Percentiles rank a stretch among this genome's conserved stretches.
phyloP scores from a whole-genome alignment of 2,888 invertebrate genomes.

The Agrochola lota region DNA sequence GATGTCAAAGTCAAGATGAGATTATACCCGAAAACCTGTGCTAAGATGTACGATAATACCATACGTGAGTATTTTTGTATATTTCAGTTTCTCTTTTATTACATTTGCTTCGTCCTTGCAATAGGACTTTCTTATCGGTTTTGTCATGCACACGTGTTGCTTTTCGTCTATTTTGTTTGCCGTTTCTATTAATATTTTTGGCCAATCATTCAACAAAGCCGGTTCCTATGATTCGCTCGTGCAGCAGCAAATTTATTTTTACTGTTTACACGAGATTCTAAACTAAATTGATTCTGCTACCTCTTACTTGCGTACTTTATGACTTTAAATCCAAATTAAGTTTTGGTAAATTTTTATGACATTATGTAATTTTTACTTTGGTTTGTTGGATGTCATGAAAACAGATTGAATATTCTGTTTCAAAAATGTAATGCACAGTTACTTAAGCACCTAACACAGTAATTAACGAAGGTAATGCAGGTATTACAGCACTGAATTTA shows the following conservation, averaged over 20 bases:
- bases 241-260: slow-evolving; percentile 8
- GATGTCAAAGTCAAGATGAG: slow-evolving; percentile 11
- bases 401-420: background rate
- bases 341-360: background rate
- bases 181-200: slow-evolving; percentile 48
- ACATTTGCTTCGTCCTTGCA: slow-evolving; percentile 26
- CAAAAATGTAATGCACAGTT: background rate
- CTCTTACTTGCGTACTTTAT: background rate
- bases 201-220: slow-evolving; percentile 33
- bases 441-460: background rate
- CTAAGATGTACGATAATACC: background rate
- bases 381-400: background rate
- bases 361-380: background rate
- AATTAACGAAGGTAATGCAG: background rate
- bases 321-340: background rate
- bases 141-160: slow-evolving; percentile 42
- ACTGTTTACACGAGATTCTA: background rate
- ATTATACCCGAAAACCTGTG: background rate
- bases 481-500: background rate
- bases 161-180: slow-evolving; percentile 43
- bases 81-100: slow-evolving; percentile 16
- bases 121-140: slow-evolving; percentile 33
- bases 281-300: background rate
- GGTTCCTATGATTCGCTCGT: slow-evolving; percentile 24
- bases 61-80: slow-evolving; percentile 5